Percentiles rank a stretch among this genome's conserved stretches.
Conservation (phyloP, 2,888 invertebrate genomes). For the Drosophila picticornis region DNA sequence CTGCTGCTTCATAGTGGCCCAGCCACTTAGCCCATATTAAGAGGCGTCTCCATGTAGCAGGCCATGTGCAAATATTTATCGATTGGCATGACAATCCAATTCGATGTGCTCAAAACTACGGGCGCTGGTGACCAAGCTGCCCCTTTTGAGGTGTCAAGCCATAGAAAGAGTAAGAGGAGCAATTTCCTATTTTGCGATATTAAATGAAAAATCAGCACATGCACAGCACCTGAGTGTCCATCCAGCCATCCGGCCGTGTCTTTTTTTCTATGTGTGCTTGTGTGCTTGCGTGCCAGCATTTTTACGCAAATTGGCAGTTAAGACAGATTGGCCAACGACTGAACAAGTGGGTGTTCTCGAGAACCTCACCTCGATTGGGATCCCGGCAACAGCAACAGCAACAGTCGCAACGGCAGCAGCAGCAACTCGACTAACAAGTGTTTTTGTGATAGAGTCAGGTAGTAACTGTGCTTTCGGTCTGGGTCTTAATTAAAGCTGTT, state of each 20-base stretch:
- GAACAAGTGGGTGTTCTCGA: conserved; percentile 32
- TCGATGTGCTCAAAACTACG: conserved; percentile 74
- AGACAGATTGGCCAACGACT: conserved; percentile 51
- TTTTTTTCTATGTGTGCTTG: conserved; percentile 34
- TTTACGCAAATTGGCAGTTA: conserved; percentile 72
- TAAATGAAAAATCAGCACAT: conserved; percentile 71
- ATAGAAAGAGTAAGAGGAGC: conserved; percentile 8
- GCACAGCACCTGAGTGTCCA: conserved; percentile 19
- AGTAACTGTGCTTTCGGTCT: conserved; percentile 27
- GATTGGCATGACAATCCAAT: conserved; percentile 80
- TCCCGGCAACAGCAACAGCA: conserved; percentile 26
- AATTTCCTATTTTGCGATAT: conserved; percentile 49
- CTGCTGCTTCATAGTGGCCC: conserved; percentile 19
- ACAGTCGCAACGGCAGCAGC: conserved; percentile 21
- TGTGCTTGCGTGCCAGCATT: conserved; percentile 56
- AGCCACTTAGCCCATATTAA: conserved; percentile 72
- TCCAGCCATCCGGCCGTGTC: background rate
- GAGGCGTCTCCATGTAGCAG: conserved; percentile 47
- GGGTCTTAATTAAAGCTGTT: conserved; percentile 63
- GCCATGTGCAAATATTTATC: conserved; percentile 76
- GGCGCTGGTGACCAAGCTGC: conserved; percentile 46
- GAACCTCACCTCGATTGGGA: conserved; percentile 34
- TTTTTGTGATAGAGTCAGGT: conserved; percentile 44
- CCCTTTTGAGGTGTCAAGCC: conserved; percentile 37
- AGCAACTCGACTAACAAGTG: conserved; percentile 57